phyloP scores from a whole-genome alignment of 2,113 vertebrate species.

The Electrona antarctica region DNA sequence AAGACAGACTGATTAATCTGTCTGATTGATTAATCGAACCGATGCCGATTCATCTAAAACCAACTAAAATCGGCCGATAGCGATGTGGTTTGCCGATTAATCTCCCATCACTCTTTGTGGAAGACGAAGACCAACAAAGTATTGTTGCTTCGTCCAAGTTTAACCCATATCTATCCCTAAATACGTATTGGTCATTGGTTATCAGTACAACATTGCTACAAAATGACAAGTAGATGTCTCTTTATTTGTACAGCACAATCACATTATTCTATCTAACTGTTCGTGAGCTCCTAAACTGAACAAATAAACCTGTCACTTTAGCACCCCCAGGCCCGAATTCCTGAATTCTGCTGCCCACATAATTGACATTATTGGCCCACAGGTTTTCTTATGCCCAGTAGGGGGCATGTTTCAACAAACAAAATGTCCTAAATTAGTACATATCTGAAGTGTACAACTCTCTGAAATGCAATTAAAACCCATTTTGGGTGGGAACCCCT shows the following conservation, averaged over 20 bases:
- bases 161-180: background rate
- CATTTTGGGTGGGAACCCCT: no score
- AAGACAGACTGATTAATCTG: no score
- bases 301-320: background rate
- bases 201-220: background rate
- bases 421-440: no score
- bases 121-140: background rate
- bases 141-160: background rate
- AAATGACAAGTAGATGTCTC: background rate
- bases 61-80: no score
- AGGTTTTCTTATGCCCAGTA: conserved; percentile 39
- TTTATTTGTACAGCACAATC: conserved; percentile 3
- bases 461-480: no score
- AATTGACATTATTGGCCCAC: no score
- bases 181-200: background rate
- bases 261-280: background rate
- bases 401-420: conserved; percentile 50
- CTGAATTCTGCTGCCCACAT: background rate
- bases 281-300: conserved; percentile 3
- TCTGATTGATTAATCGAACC: no score
- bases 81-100: no score
- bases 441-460: no score
- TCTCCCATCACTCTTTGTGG: no score
- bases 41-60: no score
- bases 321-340: background rate